Evolutionary conservation across 2,113 vertebrate species (phyloP).

Genomic region (Spilogale gracilis): DNA sequence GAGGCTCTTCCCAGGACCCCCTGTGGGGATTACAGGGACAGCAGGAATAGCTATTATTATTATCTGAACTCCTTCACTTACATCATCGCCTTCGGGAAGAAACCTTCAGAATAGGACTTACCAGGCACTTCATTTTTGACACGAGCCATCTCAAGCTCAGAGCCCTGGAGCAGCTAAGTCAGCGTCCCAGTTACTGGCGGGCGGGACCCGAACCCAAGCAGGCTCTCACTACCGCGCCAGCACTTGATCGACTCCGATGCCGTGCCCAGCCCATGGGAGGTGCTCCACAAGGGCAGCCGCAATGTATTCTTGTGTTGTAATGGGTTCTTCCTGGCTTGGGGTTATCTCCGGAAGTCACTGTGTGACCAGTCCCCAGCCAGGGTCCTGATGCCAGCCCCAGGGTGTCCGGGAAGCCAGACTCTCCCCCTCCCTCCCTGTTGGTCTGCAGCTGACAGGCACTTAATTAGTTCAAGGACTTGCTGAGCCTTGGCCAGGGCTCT

Average conservation of each 20-base stretch:
- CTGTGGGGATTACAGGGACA: background rate
- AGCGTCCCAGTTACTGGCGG: background rate
- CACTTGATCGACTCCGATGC: background rate
- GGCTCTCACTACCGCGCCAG: fast-evolving
- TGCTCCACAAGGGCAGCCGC: fast-evolving
- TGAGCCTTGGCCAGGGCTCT: background rate
- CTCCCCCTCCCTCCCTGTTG: background rate
- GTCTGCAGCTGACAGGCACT: background rate
- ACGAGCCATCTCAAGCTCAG: background rate
- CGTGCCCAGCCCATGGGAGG: fast-evolving
- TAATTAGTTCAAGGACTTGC: background rate
- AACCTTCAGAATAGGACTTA: fast-evolving
- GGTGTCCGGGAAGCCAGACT: background rate
- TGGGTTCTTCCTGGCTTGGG: background rate
- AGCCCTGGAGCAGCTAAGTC: background rate
- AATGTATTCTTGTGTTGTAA: fast-evolving
- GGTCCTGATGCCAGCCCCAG: fast-evolving
- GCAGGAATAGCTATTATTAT: fast-evolving
- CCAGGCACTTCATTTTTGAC: background rate
- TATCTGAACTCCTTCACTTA: fast-evolving
- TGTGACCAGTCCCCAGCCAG: too few relatives aligned
- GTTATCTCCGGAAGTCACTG: background rate
- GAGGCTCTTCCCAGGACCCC: background rate
- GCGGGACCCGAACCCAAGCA: background rate
- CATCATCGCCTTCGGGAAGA: fast-evolving